These are phyloP conservation scores for Brachionus sp. DNA, from an alignment of 1,140 invertebrate genomes.

Conservation along the genomic window DNA sequence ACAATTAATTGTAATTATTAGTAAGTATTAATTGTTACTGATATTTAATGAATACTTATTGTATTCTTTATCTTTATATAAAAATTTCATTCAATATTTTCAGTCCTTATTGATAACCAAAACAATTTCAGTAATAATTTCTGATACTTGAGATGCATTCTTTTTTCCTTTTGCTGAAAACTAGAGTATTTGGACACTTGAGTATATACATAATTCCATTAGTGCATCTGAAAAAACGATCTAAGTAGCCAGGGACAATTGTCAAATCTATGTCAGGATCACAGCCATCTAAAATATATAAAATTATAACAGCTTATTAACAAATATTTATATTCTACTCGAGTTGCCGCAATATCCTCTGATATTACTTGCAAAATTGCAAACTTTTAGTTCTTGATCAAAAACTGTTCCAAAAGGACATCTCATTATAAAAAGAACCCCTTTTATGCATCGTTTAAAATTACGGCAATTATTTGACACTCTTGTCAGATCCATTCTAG, in stretches of 20 bases:
- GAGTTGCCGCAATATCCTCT: not conserved
- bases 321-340: not conserved
- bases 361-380: slow-evolving; percentile 18
- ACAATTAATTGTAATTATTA: no score
- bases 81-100: not conserved
- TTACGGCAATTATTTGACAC: not conserved
- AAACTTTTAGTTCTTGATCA: not conserved
- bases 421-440: not conserved
- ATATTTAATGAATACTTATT: not conserved
- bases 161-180: not conserved
- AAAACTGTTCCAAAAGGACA: slow-evolving; percentile 19
- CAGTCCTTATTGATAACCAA: no score
- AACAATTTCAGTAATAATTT: not conserved
- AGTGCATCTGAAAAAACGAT: slow-evolving; percentile 13
- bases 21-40: no score
- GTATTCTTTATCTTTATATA: not conserved
- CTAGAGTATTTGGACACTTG: not conserved
- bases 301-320: not conserved
- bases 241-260: not conserved
- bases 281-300: not conserved
- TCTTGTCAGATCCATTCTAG: not conserved
- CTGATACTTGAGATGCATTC: not conserved
- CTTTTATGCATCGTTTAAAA: not conserved
- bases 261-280: not conserved
- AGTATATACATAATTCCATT: slow-evolving; percentile 6